Conservation (phyloP, 2,888 invertebrate genomes). For the Leucoptera coffeella region DNA sequence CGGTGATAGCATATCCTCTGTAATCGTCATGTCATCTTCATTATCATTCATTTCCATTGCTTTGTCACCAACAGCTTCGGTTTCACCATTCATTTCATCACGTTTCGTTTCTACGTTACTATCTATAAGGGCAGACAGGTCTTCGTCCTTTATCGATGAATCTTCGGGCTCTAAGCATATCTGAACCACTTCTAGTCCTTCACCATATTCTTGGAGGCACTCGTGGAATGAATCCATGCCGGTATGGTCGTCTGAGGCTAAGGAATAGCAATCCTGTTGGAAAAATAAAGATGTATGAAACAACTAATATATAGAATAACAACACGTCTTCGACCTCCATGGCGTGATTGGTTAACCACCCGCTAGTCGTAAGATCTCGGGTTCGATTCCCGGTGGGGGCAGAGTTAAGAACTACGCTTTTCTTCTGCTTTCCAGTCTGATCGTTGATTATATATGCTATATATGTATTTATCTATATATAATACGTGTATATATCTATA, state of each 20-base stretch:
- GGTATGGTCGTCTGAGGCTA: constrained; percentile 57
- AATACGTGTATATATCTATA: too few relatives aligned
- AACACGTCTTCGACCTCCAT: too few relatives aligned
- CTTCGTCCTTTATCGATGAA: constrained; percentile 45
- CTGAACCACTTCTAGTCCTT: constrained; percentile 56
- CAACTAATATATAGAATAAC: too few relatives aligned
- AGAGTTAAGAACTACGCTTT: too few relatives aligned
- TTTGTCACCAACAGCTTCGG: constrained; percentile 12
- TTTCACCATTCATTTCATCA: constrained; percentile 9
- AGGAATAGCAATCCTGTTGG: constrained; percentile 47
- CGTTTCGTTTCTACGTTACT: constrained; percentile 9
- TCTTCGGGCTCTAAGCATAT: constrained; percentile 58
- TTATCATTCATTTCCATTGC: background rate
- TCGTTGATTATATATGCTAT: too few relatives aligned
- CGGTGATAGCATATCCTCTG: constrained; percentile 32
- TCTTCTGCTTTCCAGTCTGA: too few relatives aligned
- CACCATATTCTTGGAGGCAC: constrained; percentile 59
- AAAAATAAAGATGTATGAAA: constrained; percentile 9
- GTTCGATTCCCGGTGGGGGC: too few relatives aligned
- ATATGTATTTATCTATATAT: too few relatives aligned
- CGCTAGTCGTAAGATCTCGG: too few relatives aligned
- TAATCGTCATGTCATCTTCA: constrained; percentile 45
- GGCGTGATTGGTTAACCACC: too few relatives aligned
- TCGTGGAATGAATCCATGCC: constrained; percentile 61
- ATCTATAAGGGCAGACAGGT: constrained; percentile 25